Evolutionary conservation across 1,140 invertebrate species (phyloP).

Genomic region (Drosophila setifemur): DNA sequence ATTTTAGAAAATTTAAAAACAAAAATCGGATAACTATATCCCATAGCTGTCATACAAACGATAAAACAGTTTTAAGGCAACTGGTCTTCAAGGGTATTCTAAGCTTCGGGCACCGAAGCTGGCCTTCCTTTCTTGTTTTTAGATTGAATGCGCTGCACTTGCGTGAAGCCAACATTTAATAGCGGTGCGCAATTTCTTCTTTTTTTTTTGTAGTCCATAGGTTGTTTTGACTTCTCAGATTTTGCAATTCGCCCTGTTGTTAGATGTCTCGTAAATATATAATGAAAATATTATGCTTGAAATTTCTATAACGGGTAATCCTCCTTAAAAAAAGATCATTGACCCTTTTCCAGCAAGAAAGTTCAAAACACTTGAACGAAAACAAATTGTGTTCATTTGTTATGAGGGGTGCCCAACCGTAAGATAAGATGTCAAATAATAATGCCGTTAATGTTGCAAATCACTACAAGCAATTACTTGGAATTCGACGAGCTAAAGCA

Average conservation of each 20-base stretch:
- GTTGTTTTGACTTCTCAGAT: not conserved
- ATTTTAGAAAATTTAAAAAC: too few relatives aligned
- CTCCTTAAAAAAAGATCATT: conserved; percentile 36
- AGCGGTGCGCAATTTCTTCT: conserved; percentile 14
- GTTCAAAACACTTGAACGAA: conserved; percentile 36
- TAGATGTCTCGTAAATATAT: conserved; percentile 37
- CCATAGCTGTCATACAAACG: too few relatives aligned
- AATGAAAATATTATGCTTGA: conserved; percentile 2
- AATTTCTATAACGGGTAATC: not conserved
- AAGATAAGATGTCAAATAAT: conserved; percentile 27
- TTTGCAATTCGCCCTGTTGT: not conserved
- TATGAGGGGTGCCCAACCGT: not conserved
- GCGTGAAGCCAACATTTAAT: conserved; percentile 29
- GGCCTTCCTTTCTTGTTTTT: too few relatives aligned
- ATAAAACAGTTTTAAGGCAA: too few relatives aligned
- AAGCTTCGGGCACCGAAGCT: too few relatives aligned
- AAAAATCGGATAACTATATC: too few relatives aligned
- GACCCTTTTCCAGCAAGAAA: conserved; percentile 38
- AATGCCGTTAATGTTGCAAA: conserved; percentile 50
- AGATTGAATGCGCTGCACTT: too few relatives aligned
- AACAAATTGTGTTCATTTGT: conserved; percentile 35
- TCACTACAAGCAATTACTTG: conserved; percentile 45
- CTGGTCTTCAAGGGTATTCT: too few relatives aligned
- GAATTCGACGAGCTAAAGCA: conserved; percentile 3
- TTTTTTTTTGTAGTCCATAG: too few relatives aligned